phyloP scores from a whole-genome alignment of 2,797 vertebrate species.

The Mus spretus region DNA sequence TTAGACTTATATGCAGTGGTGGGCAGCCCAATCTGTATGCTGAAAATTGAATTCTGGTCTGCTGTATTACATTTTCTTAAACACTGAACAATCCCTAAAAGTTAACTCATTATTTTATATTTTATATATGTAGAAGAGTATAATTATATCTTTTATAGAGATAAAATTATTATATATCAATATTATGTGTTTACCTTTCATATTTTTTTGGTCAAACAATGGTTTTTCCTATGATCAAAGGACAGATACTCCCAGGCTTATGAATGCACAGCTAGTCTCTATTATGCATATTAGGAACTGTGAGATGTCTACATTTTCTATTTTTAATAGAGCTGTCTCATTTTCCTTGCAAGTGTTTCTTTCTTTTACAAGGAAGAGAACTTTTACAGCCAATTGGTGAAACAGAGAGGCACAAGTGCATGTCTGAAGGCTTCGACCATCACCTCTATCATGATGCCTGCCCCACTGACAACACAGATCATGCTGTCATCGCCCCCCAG shows the following conservation, averaged over 20 bases:
- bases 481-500: constrained; percentile 90
- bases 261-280: constrained; percentile 65
- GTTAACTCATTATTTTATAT: neutral
- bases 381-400: constrained; percentile 90
- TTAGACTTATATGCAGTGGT: neutral
- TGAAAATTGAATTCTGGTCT: neutral
- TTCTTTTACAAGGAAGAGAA: constrained; percentile 79
- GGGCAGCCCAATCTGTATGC: neutral
- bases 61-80: neutral
- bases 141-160: constrained; percentile 13
- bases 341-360: constrained; percentile 50
- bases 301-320: constrained; percentile 66
- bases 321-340: constrained; percentile 67
- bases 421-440: constrained; percentile 91
- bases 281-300: constrained; percentile 45
- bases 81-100: neutral
- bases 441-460: constrained; percentile 91
- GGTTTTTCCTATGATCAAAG: neutral
- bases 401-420: constrained; percentile 89
- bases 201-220: neutral
- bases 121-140: neutral
- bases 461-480: constrained; percentile 91
- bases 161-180: constrained; percentile 14
- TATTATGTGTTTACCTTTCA: constrained; percentile 2
- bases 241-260: constrained; percentile 59